phyloP scores from a whole-genome alignment of 2,888 invertebrate genomes.

The Gortyna flavago region DNA sequence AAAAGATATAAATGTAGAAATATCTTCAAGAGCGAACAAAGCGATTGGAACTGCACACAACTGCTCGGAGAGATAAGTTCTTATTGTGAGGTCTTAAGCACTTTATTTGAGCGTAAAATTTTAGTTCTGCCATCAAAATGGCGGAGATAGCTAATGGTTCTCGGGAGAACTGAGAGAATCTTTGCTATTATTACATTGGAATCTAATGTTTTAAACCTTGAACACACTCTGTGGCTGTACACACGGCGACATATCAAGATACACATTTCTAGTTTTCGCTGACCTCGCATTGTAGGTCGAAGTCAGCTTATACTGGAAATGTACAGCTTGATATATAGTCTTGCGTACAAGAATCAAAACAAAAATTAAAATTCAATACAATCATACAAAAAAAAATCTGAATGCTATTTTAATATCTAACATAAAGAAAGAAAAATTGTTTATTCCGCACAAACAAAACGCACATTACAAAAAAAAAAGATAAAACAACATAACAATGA shows the following conservation, averaged over 20 bases:
- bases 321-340: neutral
- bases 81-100: slow-evolving; percentile 36
- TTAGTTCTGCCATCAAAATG: slow-evolving; percentile 45
- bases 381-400: no score
- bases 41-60: slow-evolving; percentile 44
- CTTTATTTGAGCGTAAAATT: slow-evolving; percentile 57
- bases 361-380: no score
- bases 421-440: no score
- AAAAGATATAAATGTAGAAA: slow-evolving; percentile 14
- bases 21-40: slow-evolving; percentile 21
- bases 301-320: neutral
- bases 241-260: neutral
- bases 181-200: slow-evolving; percentile 25
- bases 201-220: slow-evolving; percentile 1
- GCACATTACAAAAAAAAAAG: no score
- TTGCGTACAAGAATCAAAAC: no score
- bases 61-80: slow-evolving; percentile 15
- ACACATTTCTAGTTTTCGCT: neutral
- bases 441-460: no score
- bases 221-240: neutral
- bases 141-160: slow-evolving; percentile 39
- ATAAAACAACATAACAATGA: no score
- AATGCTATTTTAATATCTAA: no score
- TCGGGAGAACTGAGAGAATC: slow-evolving; percentile 22
- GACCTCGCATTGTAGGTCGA: neutral